Conservation (phyloP, 1,140 invertebrate species). For the Cyphomyrmex costatus region DNA sequence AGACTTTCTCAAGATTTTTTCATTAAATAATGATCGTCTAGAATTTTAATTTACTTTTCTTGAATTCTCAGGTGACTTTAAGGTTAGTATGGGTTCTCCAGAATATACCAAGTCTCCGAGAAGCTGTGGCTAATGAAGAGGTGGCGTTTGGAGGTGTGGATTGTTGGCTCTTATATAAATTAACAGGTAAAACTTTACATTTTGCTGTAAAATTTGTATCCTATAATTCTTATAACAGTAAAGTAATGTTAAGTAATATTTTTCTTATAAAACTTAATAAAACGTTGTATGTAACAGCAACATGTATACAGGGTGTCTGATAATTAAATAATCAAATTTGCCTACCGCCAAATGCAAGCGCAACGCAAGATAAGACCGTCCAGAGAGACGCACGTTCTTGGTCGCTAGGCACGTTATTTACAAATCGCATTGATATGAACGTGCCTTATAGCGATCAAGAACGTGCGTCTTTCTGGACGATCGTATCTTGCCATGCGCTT, state of each 20-base stretch:
- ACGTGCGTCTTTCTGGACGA: too few species aligned
- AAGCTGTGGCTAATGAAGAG: constrained; percentile 88
- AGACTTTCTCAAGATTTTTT: neutral
- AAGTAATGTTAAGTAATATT: neutral
- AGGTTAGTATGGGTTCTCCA: constrained; percentile 93
- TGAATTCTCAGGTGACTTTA: constrained; percentile 89
- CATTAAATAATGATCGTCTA: neutral
- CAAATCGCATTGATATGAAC: too few species aligned
- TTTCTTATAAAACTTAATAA: neutral
- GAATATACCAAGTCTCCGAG: constrained; percentile 90
- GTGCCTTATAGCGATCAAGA: too few species aligned
- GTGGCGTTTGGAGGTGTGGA: constrained; percentile 97
- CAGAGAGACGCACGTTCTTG: too few species aligned
- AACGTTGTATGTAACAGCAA: neutral
- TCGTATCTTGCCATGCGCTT: too few species aligned
- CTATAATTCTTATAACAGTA: neutral
- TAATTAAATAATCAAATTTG: too few species aligned
- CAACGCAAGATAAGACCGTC: too few species aligned
- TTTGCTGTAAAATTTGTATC: neutral
- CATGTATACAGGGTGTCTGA: too few species aligned
- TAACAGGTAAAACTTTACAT: constrained; percentile 86
- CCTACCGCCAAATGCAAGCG: too few species aligned
- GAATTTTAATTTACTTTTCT: neutral
- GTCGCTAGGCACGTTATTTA: too few species aligned
- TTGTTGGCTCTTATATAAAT: constrained; percentile 96